Percentiles rank a stretch among this genome's conserved stretches.
These are phyloP conservation scores for Megalops atlanticus DNA, from an alignment of 2,113 vertebrate species.

Conservation along the genomic window DNA sequence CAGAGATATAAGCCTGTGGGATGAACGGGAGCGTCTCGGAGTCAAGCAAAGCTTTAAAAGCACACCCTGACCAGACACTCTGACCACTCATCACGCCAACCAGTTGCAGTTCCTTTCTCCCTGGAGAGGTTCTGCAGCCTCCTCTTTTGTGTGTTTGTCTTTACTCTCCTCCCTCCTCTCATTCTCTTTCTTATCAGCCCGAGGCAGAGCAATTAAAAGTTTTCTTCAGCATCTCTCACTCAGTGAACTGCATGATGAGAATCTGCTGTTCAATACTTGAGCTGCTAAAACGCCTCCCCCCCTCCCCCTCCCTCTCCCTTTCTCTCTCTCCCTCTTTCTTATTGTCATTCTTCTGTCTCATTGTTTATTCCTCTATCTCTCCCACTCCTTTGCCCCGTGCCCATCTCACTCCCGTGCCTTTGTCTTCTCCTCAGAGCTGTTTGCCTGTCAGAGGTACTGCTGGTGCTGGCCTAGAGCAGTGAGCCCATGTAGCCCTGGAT, in stretches of 20 bases:
- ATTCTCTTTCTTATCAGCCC: constrained; percentile 30
- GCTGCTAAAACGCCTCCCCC: constrained; percentile 9
- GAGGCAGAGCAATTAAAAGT: constrained; percentile 50
- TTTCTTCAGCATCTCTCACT: constrained; percentile 42
- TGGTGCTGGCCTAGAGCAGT: not conserved
- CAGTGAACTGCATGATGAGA: constrained; percentile 43
- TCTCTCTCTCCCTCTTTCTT: constrained; percentile 6
- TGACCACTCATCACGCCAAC: not conserved
- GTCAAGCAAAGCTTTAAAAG: not conserved
- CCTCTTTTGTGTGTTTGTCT: not conserved
- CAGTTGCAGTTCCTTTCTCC: not conserved
- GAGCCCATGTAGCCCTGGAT: not conserved
- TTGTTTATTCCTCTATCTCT: constrained; percentile 3
- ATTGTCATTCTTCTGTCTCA: not conserved
- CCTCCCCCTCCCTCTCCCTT: not conserved
- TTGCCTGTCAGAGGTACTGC: not conserved
- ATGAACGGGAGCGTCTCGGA: not conserved
- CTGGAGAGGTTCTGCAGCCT: not conserved
- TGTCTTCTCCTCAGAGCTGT: not conserved
- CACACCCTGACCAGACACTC: constrained; percentile 2
- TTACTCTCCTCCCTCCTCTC: constrained; percentile 13
- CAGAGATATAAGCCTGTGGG: not conserved
- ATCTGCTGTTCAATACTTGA: constrained; percentile 35
- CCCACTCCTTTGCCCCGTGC: not conserved
- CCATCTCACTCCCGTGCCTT: not conserved